Conservation (phyloP, 2,888 invertebrate species). For the Sericinus montela region DNA sequence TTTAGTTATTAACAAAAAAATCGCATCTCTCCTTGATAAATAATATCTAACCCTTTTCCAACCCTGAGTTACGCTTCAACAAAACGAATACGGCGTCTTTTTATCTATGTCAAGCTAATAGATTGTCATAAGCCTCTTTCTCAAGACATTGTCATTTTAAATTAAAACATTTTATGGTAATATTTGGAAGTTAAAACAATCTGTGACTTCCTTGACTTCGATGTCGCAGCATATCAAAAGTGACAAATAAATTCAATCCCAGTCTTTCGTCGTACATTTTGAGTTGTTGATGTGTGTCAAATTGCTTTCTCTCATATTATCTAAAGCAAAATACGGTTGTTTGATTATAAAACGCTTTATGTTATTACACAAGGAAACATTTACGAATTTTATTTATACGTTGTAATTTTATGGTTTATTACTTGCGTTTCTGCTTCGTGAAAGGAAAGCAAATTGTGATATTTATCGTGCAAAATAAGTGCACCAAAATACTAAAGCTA, state of each 20-base stretch:
- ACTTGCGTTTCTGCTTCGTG: conserved; percentile 3
- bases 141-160: conserved; percentile 59
- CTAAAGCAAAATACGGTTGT: too few species aligned
- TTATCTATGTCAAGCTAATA: conserved; percentile 49
- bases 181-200: not conserved
- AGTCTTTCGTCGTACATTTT: too few species aligned
- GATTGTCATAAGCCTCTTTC: conserved; percentile 55
- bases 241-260: too few species aligned
- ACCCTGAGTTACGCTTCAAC: conserved; percentile 34
- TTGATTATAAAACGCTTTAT: too few species aligned
- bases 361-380: too few species aligned
- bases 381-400: not conserved
- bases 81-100: conserved; percentile 51
- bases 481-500: conserved; percentile 13
- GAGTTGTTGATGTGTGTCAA: too few species aligned
- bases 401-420: conserved; percentile 10
- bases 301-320: too few species aligned
- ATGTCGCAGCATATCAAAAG: too few species aligned
- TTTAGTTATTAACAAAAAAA: conserved; percentile 33
- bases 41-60: conserved; percentile 42
- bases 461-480: conserved; percentile 16
- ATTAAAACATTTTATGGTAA: conserved; percentile 48
- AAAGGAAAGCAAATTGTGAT: conserved; percentile 9
- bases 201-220: not conserved
- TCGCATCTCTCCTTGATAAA: conserved; percentile 38